phyloP scores from a whole-genome alignment of 2,888 invertebrate species.

The Aspidiotus rigidus region DNA sequence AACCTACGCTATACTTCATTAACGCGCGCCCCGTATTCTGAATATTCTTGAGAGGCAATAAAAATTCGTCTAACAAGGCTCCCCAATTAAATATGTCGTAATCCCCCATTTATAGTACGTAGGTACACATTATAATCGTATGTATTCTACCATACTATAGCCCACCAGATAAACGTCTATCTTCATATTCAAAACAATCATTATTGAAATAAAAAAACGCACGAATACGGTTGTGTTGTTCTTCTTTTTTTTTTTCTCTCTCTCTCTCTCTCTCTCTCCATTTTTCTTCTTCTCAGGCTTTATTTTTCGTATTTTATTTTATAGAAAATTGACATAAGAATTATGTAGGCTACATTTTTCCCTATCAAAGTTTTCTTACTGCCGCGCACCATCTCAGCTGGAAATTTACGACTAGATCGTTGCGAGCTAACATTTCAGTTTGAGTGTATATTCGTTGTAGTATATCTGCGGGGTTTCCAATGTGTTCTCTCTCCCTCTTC shows the following conservation, averaged over 20 bases:
- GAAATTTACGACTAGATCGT: constrained; percentile 1
- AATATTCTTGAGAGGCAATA: constrained; percentile 9
- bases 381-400: neutral
- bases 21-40: neutral
- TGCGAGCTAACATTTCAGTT: neutral
- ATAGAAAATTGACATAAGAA: neutral
- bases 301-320: neutral
- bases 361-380: neutral
- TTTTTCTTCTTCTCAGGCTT: too few relatives aligned
- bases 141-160: neutral
- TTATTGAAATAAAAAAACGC: neutral
- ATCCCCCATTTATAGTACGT: neutral
- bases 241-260: too few relatives aligned
- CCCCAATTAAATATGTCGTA: constrained; percentile 15
- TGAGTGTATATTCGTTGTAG: neutral
- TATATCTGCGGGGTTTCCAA: neutral
- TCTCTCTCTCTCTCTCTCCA: too few relatives aligned
- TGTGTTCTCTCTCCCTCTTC: neutral
- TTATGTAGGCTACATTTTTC: neutral
- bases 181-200: neutral
- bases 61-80: constrained; percentile 22
- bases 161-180: too few relatives aligned
- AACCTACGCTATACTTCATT: constrained; percentile 18
- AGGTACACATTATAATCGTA: too few relatives aligned
- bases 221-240: neutral